phyloP scores from a whole-genome alignment of 2,888 invertebrate species.

The Sturmia bella region DNA sequence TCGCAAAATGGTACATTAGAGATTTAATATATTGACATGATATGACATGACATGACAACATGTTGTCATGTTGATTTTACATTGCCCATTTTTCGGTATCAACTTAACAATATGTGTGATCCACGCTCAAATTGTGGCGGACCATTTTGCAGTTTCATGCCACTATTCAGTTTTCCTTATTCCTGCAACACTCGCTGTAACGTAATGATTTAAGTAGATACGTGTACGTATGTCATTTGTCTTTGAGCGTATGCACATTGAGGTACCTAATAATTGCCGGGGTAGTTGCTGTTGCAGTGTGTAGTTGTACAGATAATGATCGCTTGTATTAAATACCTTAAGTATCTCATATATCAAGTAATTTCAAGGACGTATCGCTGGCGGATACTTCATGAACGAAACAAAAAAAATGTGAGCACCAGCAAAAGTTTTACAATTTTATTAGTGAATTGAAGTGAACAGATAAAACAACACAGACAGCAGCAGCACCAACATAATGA shows the following conservation, averaged over 20 bases:
- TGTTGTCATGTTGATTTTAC: too few relatives aligned
- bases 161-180: too few relatives aligned
- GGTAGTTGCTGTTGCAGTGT: slow-evolving; percentile 34
- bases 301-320: slow-evolving; percentile 75
- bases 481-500: slow-evolving; percentile 20
- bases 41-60: too few relatives aligned
- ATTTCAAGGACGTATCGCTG: slow-evolving; percentile 76
- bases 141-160: too few relatives aligned
- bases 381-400: slow-evolving; percentile 49
- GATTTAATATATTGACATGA: too few relatives aligned
- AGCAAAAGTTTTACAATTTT: slow-evolving; percentile 53
- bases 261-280: slow-evolving; percentile 36
- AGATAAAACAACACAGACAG: slow-evolving; percentile 1
- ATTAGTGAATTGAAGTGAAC: slow-evolving; percentile 49
- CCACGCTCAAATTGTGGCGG: too few relatives aligned
- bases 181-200: not conserved
- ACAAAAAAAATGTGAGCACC: not conserved
- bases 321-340: slow-evolving; percentile 80
- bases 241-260: slow-evolving; percentile 43
- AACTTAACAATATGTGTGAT: too few relatives aligned
- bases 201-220: slow-evolving; percentile 31
- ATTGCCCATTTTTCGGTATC: too few relatives aligned
- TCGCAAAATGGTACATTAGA: too few relatives aligned
- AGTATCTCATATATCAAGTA: slow-evolving; percentile 75
- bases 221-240: slow-evolving; percentile 47